Base-by-base conservation (phyloP, 2,888 invertebrate species). In the Perithous albicinctus region DNA sequence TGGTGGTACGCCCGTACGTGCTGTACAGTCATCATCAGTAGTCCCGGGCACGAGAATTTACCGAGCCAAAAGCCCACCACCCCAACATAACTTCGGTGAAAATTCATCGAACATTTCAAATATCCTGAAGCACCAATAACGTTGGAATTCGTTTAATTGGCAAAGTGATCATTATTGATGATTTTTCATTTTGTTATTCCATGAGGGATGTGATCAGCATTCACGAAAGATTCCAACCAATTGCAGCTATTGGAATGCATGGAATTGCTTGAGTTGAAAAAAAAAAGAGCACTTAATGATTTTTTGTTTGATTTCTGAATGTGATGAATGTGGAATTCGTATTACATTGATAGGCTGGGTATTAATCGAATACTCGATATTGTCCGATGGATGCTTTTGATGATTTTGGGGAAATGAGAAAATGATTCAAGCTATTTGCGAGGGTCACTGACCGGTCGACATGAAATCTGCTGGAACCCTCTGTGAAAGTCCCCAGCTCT, bases 21-120 rank as follows among this genome's bases (percentile, higher is more conserved):
- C 83, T 85, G 90, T 89, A 90, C 90, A 92, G 91, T 92, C 92
- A 92, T 92, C 92, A 90, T 92, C 92, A 89, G 91, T 91, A 90
- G 91, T 90, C 88, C 84, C 23, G 73, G 64, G 74, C 75, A 77
- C 72, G 75, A 73, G 75, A 78, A 82, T 78, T 80, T 79, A 78
- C 74, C 84, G 81, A 78, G 46, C 67, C 80, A 82, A 84, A 85
- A 85, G 78, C 72, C n/a, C 59, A 54, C 35, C 41, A 64, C 15
- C 48, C 67, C 43, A 29, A 61, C 56, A 75, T 78, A 66, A 64
- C 74, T 70, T 59, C 64, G 56, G 63, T 46, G 82, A 78, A 70
- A 82, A 74, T 78, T 78, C 70, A 78, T 78, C 76, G 72, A 75
- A 78, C 70, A 75, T 82, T 82, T 72, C 82, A 48, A 41, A 26